Evolutionary conservation across 2,113 vertebrate genomes (phyloP).

Genomic region (Clarias magur): DNA sequence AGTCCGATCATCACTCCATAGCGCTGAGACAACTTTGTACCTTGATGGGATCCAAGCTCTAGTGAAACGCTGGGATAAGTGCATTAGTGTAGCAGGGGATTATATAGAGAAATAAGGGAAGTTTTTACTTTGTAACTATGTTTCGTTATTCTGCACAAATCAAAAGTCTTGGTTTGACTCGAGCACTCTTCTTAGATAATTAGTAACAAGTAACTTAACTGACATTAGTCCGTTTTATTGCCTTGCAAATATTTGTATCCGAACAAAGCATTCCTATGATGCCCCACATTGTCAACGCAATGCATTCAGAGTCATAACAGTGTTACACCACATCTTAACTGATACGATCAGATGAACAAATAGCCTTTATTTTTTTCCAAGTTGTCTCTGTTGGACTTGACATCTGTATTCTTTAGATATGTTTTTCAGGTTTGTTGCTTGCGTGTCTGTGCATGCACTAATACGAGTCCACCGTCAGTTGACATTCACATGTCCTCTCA

Average conservation of each 20-base stretch:
- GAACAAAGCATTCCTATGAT: background rate
- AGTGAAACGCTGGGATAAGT: no score
- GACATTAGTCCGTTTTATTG: conserved; percentile 30
- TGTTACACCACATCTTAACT: background rate
- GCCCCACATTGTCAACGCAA: background rate
- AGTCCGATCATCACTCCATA: no score
- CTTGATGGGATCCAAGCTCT: no score
- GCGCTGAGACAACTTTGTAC: no score
- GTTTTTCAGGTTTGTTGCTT: conserved; percentile 6
- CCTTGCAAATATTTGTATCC: background rate
- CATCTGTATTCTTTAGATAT: background rate
- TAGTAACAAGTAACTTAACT: background rate
- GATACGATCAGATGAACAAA: background rate
- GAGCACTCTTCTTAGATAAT: background rate
- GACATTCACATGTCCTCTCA: conserved; percentile 11
- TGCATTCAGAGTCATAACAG: background rate
- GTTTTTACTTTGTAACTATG: no score
- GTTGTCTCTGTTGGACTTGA: background rate
- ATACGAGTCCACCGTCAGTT: conserved; percentile 16
- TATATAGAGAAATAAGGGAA: no score
- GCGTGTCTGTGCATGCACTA: conserved; percentile 3
- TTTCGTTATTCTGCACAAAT: no score
- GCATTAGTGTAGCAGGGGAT: no score
- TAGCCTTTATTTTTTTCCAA: background rate
- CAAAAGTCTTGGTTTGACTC: no score